phyloP scores from a whole-genome alignment of 1,140 invertebrate genomes.

The Helicoverpa zea region DNA sequence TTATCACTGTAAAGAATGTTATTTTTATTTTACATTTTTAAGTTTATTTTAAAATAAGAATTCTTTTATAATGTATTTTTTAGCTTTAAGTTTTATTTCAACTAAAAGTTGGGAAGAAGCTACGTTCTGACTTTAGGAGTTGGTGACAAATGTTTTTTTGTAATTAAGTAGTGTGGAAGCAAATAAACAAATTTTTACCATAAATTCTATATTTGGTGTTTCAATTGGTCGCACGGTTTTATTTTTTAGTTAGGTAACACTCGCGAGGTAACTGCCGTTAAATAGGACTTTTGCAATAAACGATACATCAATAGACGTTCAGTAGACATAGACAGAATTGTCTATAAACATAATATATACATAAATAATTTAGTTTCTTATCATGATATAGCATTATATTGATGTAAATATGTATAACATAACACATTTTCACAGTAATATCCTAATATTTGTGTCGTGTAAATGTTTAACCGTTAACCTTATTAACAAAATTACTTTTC shows the following conservation, averaged over 20 bases:
- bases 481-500: no score
- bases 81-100: constrained; percentile 32
- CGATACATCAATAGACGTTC: not conserved
- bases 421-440: no score
- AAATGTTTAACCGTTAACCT: no score
- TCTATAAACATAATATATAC: no score
- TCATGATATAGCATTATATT: no score
- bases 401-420: no score
- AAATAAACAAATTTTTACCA: constrained; percentile 33
- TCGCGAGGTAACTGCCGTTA: not conserved
- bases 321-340: not conserved
- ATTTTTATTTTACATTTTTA: constrained; percentile 35
- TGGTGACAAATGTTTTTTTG: constrained; percentile 26
- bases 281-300: not conserved
- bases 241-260: not conserved
- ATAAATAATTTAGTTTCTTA: no score
- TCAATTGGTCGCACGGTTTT: constrained; percentile 1
- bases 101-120: constrained; percentile 28
- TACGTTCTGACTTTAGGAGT: constrained; percentile 17
- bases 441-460: no score
- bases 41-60: constrained; percentile 30
- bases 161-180: constrained; percentile 34
- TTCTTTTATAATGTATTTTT: constrained; percentile 34
- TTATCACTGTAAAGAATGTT: constrained; percentile 29
- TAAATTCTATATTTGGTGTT: constrained; percentile 4